Evolutionary conservation across 2,888 invertebrate genomes (phyloP).

Genomic region (Hyposoter dolosus): DNA sequence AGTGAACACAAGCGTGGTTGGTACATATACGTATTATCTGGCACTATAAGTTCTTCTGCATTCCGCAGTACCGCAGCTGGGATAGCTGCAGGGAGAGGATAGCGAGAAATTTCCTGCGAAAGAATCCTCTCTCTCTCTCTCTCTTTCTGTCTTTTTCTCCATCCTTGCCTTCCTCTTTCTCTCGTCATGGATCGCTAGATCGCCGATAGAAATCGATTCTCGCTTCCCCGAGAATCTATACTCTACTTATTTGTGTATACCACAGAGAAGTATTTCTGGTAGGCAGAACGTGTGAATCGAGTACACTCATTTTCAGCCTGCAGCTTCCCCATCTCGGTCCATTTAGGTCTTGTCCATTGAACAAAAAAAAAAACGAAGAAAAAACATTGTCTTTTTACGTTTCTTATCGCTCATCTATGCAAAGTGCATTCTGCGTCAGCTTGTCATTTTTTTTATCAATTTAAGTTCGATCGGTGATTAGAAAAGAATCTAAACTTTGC

Average conservation of each 20-base stretch:
- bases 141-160: constrained; percentile 42
- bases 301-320: constrained; percentile 41
- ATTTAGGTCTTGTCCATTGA: constrained; percentile 18
- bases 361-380: neutral
- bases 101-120: constrained; percentile 52
- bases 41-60: constrained; percentile 57
- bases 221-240: constrained; percentile 52
- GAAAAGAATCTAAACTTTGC: neutral
- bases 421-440: neutral
- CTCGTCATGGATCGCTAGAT: constrained; percentile 65
- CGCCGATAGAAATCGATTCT: constrained; percentile 67
- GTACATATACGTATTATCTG: constrained; percentile 46
- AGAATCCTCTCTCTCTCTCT: constrained; percentile 40
- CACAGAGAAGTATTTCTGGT: constrained; percentile 44
- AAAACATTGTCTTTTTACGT: neutral
- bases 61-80: constrained; percentile 60
- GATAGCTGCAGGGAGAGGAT: constrained; percentile 4
- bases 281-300: constrained; percentile 47
- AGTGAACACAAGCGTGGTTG: constrained; percentile 31
- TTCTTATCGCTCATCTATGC: neutral
- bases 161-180: constrained; percentile 41
- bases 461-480: neutral
- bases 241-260: constrained; percentile 42
- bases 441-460: neutral
- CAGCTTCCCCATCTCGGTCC: constrained; percentile 27